These are phyloP conservation scores for Chrysoperla carnea DNA, from an alignment of 1,140 invertebrate species.

Conservation along the genomic window DNA sequence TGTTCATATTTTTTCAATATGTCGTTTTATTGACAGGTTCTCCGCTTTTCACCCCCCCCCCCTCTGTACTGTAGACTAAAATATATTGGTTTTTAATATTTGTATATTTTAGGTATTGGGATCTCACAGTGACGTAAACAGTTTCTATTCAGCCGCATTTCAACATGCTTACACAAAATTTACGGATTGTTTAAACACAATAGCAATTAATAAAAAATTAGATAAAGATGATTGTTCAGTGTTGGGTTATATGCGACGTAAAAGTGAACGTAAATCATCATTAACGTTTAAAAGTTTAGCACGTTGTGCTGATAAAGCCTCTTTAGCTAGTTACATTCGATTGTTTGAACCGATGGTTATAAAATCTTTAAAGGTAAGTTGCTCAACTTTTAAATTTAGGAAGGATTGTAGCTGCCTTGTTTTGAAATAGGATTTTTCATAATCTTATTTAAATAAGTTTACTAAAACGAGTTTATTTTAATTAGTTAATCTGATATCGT, in stretches of 20 bases:
- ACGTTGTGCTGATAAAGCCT: conserved; percentile 39
- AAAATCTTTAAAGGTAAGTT: conserved; percentile 50
- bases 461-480: too few relatives aligned
- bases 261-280: conserved; percentile 22
- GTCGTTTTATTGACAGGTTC: too few relatives aligned
- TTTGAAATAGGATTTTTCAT: too few relatives aligned
- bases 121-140: neutral
- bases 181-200: conserved; percentile 12
- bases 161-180: conserved; percentile 17
- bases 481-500: too few relatives aligned
- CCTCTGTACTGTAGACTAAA: too few relatives aligned
- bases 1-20: too few relatives aligned
- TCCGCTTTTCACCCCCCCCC: too few relatives aligned
- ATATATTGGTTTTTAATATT: neutral
- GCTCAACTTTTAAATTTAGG: neutral
- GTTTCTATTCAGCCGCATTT: conserved; percentile 17
- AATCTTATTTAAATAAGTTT: too few relatives aligned
- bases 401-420: too few relatives aligned
- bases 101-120: neutral
- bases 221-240: conserved; percentile 15
- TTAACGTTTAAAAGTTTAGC: conserved; percentile 22
- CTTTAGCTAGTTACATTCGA: conserved; percentile 61
- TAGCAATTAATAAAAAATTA: conserved; percentile 14
- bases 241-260: conserved; percentile 24
- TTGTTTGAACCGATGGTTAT: conserved; percentile 84